Evolutionary conservation across 2,888 invertebrate species (phyloP), one percentile per base, ranked within the genome.

Genomic region (Euzophera pinguis): DNA sequence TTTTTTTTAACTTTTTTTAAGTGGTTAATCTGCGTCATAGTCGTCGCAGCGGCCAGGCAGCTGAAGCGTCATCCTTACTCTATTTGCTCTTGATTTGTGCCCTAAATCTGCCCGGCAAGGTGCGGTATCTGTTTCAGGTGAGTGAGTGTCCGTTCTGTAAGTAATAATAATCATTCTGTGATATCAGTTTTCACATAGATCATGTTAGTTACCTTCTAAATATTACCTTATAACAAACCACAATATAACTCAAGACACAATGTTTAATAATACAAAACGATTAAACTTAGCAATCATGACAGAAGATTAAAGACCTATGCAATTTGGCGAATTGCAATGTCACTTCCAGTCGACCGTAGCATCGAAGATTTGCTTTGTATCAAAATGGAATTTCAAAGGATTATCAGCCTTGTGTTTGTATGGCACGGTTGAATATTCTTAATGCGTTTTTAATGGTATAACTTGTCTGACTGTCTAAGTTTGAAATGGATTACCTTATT

Each of bases 311-410:
- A 43, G 27, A 43, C 29, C 42, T 35, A n/a, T 29, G 32, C 38
- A 42, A 45, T 32, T 47, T 47, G 1, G 32, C 32, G 45, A 17
- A 50, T 43, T 39, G 42, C 8, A n/a, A 16, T 41, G 39, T 9
- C 66, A 51, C 56, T 56, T 79, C 73, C 41, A 73, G 61, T 45
- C 14, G 0, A 2, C 29, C 55, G 64, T 76, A 73, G 73, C 70
- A 69, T 73, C 58, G 69, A 77, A 78, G 39, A 48, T 48, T 48
- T 45, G 39, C 29, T 81, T 77, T 69, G 69, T 71, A 75, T 67
- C 70, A 83, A 82, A 84, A 82, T 85, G 78, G 82, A 77, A 82
- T 82, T 83, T 81, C 75, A 80, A 73, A 72, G 79, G 77, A 79
- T 80, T 78, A 70, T 70, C 64, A 65, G 78, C 77, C 75, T 77